Percentiles rank a stretch among this genome's conserved stretches.
phyloP scores from a whole-genome alignment of 2,113 vertebrate species.

The Struthio camelus region DNA sequence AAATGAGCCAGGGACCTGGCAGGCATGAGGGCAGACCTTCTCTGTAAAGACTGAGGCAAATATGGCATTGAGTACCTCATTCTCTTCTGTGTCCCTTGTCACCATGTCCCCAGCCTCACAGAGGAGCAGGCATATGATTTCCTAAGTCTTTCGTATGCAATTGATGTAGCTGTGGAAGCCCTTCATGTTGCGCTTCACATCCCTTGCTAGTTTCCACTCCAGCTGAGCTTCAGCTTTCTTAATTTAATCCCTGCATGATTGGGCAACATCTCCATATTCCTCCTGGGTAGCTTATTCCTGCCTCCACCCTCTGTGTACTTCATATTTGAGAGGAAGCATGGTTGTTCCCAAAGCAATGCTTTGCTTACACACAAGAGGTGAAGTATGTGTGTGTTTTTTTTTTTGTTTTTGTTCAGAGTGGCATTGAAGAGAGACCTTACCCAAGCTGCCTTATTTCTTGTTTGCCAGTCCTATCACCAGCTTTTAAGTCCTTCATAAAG shows the following conservation, averaged over 20 bases:
- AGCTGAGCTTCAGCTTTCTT: neutral
- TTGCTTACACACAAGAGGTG: neutral
- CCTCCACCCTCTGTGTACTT: neutral
- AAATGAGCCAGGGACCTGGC: neutral
- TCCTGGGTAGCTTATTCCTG: neutral
- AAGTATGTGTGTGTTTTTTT: neutral
- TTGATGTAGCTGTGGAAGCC: neutral
- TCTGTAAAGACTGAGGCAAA: neutral
- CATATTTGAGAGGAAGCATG: neutral
- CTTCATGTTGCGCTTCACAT: neutral
- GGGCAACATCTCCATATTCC: neutral
- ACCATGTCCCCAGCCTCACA: neutral
- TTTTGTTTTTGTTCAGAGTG: neutral
- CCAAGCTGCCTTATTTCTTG: neutral
- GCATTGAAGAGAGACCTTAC: neutral
- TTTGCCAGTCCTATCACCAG: neutral
- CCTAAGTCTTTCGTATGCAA: neutral
- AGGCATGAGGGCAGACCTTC: neutral
- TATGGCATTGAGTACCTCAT: neutral
- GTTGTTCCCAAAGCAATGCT: neutral
- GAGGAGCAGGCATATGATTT: neutral
- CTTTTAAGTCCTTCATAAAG: slow-evolving; percentile 1
- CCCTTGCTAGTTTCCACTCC: neutral
- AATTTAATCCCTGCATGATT: neutral
- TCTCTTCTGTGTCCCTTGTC: neutral